phyloP scores from a whole-genome alignment of 92 coral and sea anemone genomes.

The Umimayanthus kanabou region DNA sequence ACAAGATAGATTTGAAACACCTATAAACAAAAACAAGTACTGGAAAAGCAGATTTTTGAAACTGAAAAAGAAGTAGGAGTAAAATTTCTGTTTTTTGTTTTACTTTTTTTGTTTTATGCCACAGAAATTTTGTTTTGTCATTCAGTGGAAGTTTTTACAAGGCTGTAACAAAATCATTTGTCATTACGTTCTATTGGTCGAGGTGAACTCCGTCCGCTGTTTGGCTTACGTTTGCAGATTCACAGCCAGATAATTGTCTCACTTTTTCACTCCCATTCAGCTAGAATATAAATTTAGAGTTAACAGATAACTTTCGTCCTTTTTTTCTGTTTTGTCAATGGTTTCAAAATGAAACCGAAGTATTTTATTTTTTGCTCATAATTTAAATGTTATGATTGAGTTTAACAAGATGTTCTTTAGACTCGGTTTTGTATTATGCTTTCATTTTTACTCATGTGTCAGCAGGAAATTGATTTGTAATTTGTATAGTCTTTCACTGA shows the following conservation, averaged over 20 bases:
- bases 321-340: no score
- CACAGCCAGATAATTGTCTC: background rate
- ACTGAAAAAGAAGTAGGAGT: no score
- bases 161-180: no score
- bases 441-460: background rate
- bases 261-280: background rate
- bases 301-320: background rate
- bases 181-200: no score
- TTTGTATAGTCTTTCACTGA: background rate
- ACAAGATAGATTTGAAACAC: no score
- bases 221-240: background rate
- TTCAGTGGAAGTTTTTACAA: no score
- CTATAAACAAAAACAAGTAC: no score
- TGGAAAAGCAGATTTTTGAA: no score
- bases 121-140: no score
- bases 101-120: no score
- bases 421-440: background rate
- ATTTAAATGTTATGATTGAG: background rate
- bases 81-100: no score
- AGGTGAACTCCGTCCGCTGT: background rate
- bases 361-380: background rate
- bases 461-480: background rate
- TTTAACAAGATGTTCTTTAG: background rate
- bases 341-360: background rate
- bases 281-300: background rate